These are phyloP conservation scores for Scophthalmus maximus DNA, from an alignment of 2,113 vertebrate species.

Conservation along the genomic window DNA sequence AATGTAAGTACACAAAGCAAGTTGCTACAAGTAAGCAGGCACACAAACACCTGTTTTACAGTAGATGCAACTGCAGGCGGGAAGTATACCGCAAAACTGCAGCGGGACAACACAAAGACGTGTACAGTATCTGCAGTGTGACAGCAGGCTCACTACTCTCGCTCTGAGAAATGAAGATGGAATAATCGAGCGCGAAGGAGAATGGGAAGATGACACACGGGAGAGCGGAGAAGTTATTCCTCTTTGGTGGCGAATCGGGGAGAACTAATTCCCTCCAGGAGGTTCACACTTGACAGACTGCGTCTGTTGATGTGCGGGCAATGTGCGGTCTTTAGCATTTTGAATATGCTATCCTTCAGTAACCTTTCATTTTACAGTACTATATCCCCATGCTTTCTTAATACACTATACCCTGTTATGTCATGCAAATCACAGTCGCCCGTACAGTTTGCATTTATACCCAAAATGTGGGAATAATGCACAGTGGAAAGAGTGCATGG, in stretches of 20 bases:
- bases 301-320: constrained; percentile 39
- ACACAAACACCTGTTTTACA: too few relatives aligned
- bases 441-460: background rate
- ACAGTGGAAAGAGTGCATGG: background rate
- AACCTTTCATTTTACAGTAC: constrained; percentile 36
- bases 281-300: constrained; percentile 42
- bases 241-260: constrained; percentile 51
- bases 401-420: background rate
- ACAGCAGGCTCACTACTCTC: constrained; percentile 16
- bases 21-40: too few relatives aligned
- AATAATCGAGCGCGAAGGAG: constrained; percentile 22
- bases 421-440: background rate
- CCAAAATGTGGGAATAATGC: background rate
- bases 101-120: background rate
- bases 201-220: constrained; percentile 29
- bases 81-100: background rate
- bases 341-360: constrained; percentile 30
- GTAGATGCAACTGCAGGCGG: too few relatives aligned
- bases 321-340: constrained; percentile 31
- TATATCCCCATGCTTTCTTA: background rate
- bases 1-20: too few relatives aligned
- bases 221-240: constrained; percentile 21
- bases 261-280: constrained; percentile 48
- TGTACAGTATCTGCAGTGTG: constrained; percentile 13
- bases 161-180: constrained; percentile 23